These are phyloP conservation scores for Lophius americanus DNA, from an alignment of 2,797 vertebrate genomes.

Conservation along the genomic window DNA sequence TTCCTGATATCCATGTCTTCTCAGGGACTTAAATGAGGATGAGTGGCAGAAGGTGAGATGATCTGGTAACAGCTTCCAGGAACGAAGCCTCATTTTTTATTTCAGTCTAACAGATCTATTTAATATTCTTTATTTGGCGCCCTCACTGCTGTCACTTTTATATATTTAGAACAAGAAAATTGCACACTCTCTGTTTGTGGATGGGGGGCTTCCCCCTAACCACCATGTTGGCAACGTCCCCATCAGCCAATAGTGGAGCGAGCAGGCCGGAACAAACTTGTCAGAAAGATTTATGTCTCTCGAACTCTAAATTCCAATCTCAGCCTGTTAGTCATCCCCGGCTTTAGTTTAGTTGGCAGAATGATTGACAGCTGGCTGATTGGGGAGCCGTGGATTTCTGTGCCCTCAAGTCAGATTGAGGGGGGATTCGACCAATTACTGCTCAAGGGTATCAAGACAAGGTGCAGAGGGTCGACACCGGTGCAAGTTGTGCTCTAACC, in stretches of 20 bases:
- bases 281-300: conserved; percentile 74
- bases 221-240: conserved; percentile 50
- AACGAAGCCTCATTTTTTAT: too few species aligned
- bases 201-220: conserved; percentile 50
- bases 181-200: conserved; percentile 32
- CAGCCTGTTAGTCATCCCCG: conserved; percentile 72
- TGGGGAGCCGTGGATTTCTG: conserved; percentile 72
- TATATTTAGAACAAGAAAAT: conserved; percentile 47
- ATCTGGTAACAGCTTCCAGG: too few species aligned
- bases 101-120: conserved; percentile 6
- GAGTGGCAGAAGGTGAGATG: too few species aligned
- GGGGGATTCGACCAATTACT: conserved; percentile 80
- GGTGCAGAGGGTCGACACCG: conserved; percentile 56
- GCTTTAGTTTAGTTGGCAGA: conserved; percentile 75
- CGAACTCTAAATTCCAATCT: conserved; percentile 75
- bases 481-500: conserved; percentile 66
- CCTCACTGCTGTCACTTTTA: conserved; percentile 35
- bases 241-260: conserved; percentile 62
- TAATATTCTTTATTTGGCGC: conserved; percentile 10
- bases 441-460: conserved; percentile 80
- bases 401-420: conserved; percentile 78
- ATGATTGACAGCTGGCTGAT: conserved; percentile 78
- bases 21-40: too few species aligned
- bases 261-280: conserved; percentile 74
- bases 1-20: too few species aligned